Conservation (phyloP, 2,888 invertebrate species). For the Nemoura dubitans region DNA sequence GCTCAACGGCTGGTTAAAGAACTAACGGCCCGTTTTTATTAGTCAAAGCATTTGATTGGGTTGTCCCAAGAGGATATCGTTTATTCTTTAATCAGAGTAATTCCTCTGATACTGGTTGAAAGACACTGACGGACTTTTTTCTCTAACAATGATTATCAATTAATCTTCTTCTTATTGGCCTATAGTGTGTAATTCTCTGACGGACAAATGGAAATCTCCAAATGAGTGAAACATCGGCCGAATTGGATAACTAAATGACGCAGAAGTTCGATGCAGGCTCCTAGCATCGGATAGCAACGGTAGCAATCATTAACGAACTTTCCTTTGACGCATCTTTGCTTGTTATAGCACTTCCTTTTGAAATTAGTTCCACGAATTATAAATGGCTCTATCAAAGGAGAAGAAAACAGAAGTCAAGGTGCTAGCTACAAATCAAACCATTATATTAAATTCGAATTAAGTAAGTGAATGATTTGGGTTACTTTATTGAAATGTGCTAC, state of each 20-base stretch:
- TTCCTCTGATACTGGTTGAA: too few species aligned
- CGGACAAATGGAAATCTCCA: too few species aligned
- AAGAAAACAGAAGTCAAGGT: slow-evolving; percentile 19
- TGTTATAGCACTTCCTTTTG: slow-evolving; percentile 9
- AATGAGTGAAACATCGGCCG: too few species aligned
- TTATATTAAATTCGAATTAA: slow-evolving; percentile 29
- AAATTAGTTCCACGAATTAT: slow-evolving; percentile 32
- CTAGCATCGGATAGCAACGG: not conserved
- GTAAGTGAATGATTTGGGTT: slow-evolving; percentile 35
- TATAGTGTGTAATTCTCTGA: too few species aligned
- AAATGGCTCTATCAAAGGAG: slow-evolving; percentile 24
- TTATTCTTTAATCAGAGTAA: too few species aligned
- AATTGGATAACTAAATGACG: not conserved
- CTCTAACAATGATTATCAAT: too few species aligned
- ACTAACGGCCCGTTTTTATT: too few species aligned
- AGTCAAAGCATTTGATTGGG: too few species aligned
- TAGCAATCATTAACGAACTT: not conserved
- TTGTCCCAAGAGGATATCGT: too few species aligned
- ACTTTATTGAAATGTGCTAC: slow-evolving; percentile 41
- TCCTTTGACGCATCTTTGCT: not conserved
- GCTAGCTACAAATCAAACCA: slow-evolving; percentile 25
- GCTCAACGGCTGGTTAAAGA: too few species aligned
- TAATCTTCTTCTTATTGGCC: too few species aligned
- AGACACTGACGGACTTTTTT: too few species aligned
- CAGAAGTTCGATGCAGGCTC: not conserved